Conservation (phyloP, 2,888 invertebrate species). For the Xiphydria camelus region DNA sequence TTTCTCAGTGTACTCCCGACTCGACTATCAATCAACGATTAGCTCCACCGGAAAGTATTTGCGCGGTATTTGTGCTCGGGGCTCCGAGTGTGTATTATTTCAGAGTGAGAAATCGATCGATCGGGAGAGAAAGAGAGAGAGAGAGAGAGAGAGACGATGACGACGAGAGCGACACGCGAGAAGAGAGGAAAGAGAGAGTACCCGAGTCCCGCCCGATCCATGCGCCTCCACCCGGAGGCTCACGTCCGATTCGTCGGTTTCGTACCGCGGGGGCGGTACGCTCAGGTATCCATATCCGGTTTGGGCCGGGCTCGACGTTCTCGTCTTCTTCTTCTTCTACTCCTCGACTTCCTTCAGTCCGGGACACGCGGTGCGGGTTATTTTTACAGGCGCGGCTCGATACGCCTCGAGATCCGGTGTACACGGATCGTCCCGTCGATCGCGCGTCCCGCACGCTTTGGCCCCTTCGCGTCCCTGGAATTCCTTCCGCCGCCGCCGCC, state of each 20-base stretch:
- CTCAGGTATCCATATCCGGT: conserved; percentile 52
- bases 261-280: conserved; percentile 54
- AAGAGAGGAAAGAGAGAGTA: conserved; percentile 25
- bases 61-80: too few species aligned
- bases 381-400: too few species aligned
- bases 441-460: conserved; percentile 5
- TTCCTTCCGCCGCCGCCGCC: conserved; percentile 7
- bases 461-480: conserved; percentile 8
- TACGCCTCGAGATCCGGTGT: not conserved
- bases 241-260: conserved; percentile 50
- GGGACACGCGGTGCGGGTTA: too few species aligned
- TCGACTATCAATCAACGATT: too few species aligned
- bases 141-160: conserved; percentile 5
- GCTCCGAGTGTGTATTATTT: too few species aligned
- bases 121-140: conserved; percentile 2
- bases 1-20: too few species aligned
- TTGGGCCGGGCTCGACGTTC: conserved; percentile 43
- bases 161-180: conserved; percentile 15
- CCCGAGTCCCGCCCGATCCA: conserved; percentile 48
- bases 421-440: conserved; percentile 20
- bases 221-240: conserved; percentile 45
- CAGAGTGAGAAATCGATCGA: too few species aligned
- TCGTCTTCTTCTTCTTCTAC: conserved; percentile 21
- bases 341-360: too few species aligned
- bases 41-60: too few species aligned